Evolutionary conservation across 2,113 vertebrate genomes (phyloP), one percentile per base, ranked within the genome.

Genomic region (Reinhardtius hippoglossoides): DNA sequence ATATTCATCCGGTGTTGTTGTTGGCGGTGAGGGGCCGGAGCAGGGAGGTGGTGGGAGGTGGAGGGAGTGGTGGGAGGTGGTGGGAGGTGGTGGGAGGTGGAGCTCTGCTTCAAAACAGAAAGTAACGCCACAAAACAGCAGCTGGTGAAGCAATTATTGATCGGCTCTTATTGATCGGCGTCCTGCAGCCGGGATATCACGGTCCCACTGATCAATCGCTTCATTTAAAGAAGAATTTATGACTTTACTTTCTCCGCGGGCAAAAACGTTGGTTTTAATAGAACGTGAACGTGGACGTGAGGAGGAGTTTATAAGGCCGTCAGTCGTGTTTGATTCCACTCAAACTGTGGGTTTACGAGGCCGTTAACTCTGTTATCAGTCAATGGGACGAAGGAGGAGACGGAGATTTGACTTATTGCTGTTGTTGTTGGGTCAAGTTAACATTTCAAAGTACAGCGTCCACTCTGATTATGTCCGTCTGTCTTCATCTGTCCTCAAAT

Each of bases 361-460:
- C 72, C 27, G 85, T 83, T 86, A 83, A 58, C 65, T 80, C 70
- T 13, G 63, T 83, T 84, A 87, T 85, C 82, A 80, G 85, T 80
- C 82, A 24, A 73, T 81, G 62, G 15, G 62, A 75, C 7, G 50
- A 37, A 21, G 52, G n/a, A 15, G 40, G 27, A 35, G 40, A 44
- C 18, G n/a, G 16, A 5, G 42, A 13, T 50, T 16, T 9, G 63
- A 48, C 50, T 62, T 67, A 52, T 75, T 64, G 40, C 21, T 57
- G 57, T 9, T 56, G 66, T 12, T 64, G 52, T 46, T 50, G 52
- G 63, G 76, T 87, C 78, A 82, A 1, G 27, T 18, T n/a, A 20
- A 40, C 50, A 61, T 78, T 63, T 78, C 76, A 84, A 82, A 87
- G 80, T 73, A 42, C 40, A 42, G 40, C 40, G 9, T 37, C 35